A percentile compares a stretch with the other conserved stretches of the same genome.
Conservation (phyloP, 1,140 invertebrate species). For the Pomacea maculata region DNA sequence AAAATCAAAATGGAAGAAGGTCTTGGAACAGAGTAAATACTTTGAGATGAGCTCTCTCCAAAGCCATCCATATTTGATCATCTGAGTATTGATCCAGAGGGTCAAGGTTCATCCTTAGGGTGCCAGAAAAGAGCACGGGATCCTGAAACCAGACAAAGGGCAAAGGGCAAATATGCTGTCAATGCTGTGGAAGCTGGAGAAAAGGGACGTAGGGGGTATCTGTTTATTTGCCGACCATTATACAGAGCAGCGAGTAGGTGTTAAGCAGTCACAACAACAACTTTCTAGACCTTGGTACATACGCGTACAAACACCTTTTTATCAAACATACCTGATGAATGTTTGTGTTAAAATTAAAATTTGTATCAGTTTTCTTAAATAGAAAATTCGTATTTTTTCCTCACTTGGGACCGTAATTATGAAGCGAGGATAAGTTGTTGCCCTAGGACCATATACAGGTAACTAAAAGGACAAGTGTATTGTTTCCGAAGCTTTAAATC, state of each 20-base stretch:
- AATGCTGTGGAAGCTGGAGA: neutral
- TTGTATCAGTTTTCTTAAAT: too few relatives aligned
- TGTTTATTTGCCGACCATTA: neutral
- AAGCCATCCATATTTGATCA: slow-evolving; percentile 74
- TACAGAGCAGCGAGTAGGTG: neutral
- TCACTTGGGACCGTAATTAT: too few relatives aligned
- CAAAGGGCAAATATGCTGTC: too few relatives aligned
- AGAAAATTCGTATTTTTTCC: neutral
- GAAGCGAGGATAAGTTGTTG: too few relatives aligned
- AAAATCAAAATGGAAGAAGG: neutral
- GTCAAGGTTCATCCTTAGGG: slow-evolving; percentile 84
- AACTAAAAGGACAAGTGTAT: too few relatives aligned
- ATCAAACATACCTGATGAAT: neutral
- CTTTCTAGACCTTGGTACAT: too few relatives aligned
- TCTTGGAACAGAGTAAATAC: neutral
- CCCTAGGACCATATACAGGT: too few relatives aligned
- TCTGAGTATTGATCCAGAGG: slow-evolving; percentile 80
- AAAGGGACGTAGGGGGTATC: neutral
- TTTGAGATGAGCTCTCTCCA: slow-evolving; percentile 74
- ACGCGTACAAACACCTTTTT: neutral
- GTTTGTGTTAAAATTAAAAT: too few relatives aligned
- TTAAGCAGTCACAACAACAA: neutral
- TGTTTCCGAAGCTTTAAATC: too few relatives aligned
- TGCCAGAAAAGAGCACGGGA: slow-evolving; percentile 86
- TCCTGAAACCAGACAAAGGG: slow-evolving; percentile 16